Conservation (phyloP, 1,140 invertebrate species). For the Drosophila neocordata region DNA sequence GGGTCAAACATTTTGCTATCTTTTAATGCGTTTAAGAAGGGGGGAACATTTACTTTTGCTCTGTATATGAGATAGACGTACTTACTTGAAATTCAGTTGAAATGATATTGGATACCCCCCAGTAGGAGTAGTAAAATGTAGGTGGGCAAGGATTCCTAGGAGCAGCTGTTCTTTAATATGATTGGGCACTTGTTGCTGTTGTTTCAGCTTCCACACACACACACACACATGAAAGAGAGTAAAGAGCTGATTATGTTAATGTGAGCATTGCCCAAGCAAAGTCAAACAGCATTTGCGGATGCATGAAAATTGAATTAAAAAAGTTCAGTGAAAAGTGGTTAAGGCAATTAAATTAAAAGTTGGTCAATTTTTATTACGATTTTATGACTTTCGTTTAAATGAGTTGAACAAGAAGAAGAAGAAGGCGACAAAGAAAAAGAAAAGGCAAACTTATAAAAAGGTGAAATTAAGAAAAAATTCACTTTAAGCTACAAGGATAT, state of each 20-base stretch:
- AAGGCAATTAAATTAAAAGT: constrained; percentile 74
- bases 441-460: constrained; percentile 4
- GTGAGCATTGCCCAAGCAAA: constrained; percentile 55
- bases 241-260: constrained; percentile 76
- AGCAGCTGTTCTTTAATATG: neutral
- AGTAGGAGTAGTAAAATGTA: neutral
- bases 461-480: constrained; percentile 35
- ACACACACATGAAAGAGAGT: constrained; percentile 28
- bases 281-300: constrained; percentile 60
- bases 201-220: constrained; percentile 11
- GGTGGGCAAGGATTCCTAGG: neutral
- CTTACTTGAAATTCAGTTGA: constrained; percentile 56
- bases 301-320: constrained; percentile 65
- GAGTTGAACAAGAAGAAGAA: neutral
- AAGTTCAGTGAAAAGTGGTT: constrained; percentile 47
- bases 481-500: neutral
- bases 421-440: neutral
- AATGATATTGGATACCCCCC: constrained; percentile 20
- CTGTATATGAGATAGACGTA: constrained; percentile 20
- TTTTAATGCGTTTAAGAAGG: constrained; percentile 74
- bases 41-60: constrained; percentile 63
- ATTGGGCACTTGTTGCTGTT: constrained; percentile 54
- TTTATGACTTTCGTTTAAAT: constrained; percentile 59
- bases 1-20: constrained; percentile 57
- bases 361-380: constrained; percentile 63